phyloP scores from a whole-genome alignment of 2,113 vertebrate species.

The Galbula dea region DNA sequence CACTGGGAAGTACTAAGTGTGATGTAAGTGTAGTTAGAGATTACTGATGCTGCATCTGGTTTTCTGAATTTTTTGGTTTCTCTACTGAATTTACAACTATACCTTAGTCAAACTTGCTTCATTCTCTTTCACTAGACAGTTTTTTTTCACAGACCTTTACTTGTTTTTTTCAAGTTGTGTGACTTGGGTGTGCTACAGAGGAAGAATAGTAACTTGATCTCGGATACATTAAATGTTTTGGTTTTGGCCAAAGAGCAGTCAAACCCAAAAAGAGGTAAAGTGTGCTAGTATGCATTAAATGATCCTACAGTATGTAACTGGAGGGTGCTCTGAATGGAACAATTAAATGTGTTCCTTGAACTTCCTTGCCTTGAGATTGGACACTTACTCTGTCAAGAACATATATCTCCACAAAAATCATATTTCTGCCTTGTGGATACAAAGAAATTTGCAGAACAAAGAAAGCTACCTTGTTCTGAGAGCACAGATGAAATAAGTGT shows the following conservation, averaged over 20 bases:
- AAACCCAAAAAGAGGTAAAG: background rate
- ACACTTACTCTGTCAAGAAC: background rate
- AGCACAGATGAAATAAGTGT: background rate
- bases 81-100: background rate
- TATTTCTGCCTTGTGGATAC: background rate
- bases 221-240: background rate
- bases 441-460: background rate
- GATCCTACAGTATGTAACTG: background rate
- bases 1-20: background rate
- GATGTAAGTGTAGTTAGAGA: background rate
- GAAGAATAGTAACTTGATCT: background rate
- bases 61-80: background rate
- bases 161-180: background rate
- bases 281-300: background rate
- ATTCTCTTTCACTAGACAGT: background rate
- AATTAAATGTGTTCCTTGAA: background rate
- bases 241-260: background rate
- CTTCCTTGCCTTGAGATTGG: background rate
- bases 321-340: background rate
- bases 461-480: background rate
- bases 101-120: background rate
- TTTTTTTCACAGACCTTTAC: background rate
- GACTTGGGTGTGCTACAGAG: rapidly evolving
- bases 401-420: background rate
- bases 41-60: background rate